Evolutionary conservation across 2,113 vertebrate genomes (phyloP).

Genomic region (Actenoides hombroni): DNA sequence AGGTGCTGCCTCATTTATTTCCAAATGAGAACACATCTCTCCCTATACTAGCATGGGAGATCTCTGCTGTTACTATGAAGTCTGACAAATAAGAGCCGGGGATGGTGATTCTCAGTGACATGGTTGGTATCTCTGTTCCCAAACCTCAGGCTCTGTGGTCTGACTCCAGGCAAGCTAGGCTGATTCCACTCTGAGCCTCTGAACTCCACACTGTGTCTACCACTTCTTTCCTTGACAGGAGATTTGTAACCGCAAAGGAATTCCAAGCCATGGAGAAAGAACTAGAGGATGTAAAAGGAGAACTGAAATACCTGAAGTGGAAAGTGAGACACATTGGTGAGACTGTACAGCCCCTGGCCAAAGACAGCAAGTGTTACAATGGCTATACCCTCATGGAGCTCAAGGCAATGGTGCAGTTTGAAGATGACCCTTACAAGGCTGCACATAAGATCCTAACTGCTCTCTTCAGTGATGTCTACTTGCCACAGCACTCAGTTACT

Average conservation of each 20-base stretch:
- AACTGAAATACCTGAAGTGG: conserved; percentile 63
- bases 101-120: neutral
- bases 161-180: neutral
- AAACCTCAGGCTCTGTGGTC: neutral
- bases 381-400: conserved; percentile 63
- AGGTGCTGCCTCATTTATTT: neutral
- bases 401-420: conserved; percentile 62
- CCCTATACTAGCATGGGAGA: neutral
- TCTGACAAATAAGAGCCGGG: neutral
- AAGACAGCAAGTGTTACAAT: conserved; percentile 59
- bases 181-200: neutral
- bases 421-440: conserved; percentile 55
- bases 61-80: neutral
- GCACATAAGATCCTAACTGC: conserved; percentile 54
- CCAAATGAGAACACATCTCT: neutral
- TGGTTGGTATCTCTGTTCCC: neutral
- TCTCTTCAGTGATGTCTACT: conserved; percentile 46
- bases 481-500: conserved; percentile 1
- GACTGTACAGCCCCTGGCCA: conserved; percentile 35
- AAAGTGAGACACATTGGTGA: conserved; percentile 59
- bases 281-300: conserved; percentile 47
- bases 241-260: conserved; percentile 42
- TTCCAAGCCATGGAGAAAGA: conserved; percentile 66
- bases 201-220: conserved; percentile 9
- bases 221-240: conserved; percentile 47